phyloP scores from a whole-genome alignment of 1,140 invertebrate species.

The Achatina immaculata region DNA sequence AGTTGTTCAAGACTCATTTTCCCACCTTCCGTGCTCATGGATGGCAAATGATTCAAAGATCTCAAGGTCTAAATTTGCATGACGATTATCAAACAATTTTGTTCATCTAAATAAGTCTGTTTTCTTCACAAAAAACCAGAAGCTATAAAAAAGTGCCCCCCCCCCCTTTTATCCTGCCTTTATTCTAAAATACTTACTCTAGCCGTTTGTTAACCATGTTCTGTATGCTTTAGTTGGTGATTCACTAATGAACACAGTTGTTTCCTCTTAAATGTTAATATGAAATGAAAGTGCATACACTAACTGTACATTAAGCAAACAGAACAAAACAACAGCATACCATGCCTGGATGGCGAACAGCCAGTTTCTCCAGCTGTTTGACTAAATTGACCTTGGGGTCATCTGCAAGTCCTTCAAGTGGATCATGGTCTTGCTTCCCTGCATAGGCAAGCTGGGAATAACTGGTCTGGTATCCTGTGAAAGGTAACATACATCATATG shows the following conservation, averaged over 20 bases:
- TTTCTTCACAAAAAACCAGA: too few relatives aligned
- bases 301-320: not conserved
- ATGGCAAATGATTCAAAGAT: too few relatives aligned
- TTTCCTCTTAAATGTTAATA: not conserved
- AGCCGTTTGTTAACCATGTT: not conserved
- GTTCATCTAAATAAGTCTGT: too few relatives aligned
- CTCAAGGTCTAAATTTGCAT: too few relatives aligned
- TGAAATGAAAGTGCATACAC: not conserved
- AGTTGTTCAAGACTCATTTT: too few relatives aligned
- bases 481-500: constrained; percentile 17
- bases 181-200: not conserved
- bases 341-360: constrained; percentile 76
- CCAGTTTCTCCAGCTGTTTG: constrained; percentile 78
- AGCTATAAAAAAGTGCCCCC: too few relatives aligned
- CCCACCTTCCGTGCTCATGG: too few relatives aligned
- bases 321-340: constrained; percentile 66
- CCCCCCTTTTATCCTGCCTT: too few relatives aligned
- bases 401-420: constrained; percentile 76
- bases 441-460: constrained; percentile 91
- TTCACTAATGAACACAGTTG: not conserved
- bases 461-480: constrained; percentile 85
- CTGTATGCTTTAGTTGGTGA: not conserved
- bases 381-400: constrained; percentile 82
- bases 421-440: constrained; percentile 81
- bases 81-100: too few relatives aligned